Evolutionary conservation across 2,888 invertebrate genomes (phyloP), one percentile per base, ranked within the genome.

Genomic region (Cataglyphis rosenhaueri): DNA sequence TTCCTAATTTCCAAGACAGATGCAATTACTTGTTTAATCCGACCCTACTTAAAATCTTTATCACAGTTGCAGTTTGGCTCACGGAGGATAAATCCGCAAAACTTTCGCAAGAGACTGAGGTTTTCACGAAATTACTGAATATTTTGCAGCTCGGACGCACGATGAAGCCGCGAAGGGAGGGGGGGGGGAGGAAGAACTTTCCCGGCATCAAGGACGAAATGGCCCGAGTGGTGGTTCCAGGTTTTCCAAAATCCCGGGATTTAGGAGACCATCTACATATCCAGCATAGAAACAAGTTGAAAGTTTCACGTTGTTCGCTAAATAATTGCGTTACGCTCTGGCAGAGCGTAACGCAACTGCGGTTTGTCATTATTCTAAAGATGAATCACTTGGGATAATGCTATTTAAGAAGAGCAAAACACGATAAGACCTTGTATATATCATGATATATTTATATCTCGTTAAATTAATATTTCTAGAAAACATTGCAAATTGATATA

Each of bases 111-210:
- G 10, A 62, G 29, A 59, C 55, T 29, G 18, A 5, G 32, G 73
- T 65, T 85, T 84, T 57, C 32, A 66, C 48, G 61, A 84, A 87
- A 85, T 87, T 65, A 81, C 70, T 32, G 74, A 82, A 85, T 82
- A 83, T 81, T 88, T 87, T 66, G 35, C 32, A 66, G 32, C 25
- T 57, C 71, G 38, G 57, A 25, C 25, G 52, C 10, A 81, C 71
- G 82, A 76, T 12, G 70, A 62, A 81, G 57, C 61, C 44, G 41
- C 21, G 29, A 38, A 29, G 9, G 29, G 25, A 5, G 35, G 48
- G 41, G n/a, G 29, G 32, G 21, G 9, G 29, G 25, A 5, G 35
- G 48, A 15, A 44, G n/a, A 88, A 76, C 66, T 88, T 86, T 78
- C 10, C 32, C 6, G 62, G 35, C 68, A 38, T 29, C 71, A 75